Base-by-base conservation (phyloP, 2,113 vertebrate genomes). In the Centropus unirufus region DNA sequence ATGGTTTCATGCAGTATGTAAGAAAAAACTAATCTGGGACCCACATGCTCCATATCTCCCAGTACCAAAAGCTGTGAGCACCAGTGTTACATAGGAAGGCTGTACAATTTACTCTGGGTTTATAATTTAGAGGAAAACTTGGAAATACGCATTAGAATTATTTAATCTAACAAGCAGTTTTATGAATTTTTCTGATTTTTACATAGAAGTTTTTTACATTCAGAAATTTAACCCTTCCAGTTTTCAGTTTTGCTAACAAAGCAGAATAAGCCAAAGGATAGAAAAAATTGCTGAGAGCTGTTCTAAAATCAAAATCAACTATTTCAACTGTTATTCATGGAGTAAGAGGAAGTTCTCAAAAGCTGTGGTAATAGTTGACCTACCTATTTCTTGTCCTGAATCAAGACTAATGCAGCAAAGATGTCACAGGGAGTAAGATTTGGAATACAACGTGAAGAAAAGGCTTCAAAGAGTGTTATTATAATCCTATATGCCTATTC, bases 161-260 rank as follows among this genome's bases (percentile, higher is more conserved):
- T 57, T 92, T 70, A 47, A 70, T 82, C 39, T 62, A 63, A 54
- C 17, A 59, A 52, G 15, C 2, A 36, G 9, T 72, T 93, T 86
- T 81, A 29, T 49, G 44, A 39, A 10, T 59, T 93, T 92, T 92
- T 92, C 47, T 78, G 59, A 61, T 74, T 70, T 63, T 75, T 39
- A 6, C 44, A 78, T 89, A 72, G 57, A 92, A 70, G 10, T 51
- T 83, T 92, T 88, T 86, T 39, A 72, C 42, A 21, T 67, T 34
- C 16, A 89, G 47, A 67, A 86, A 81, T 90, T 54, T 80, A 89
- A 74, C 90, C 42, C 22, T 55, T 42, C 11, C 27, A 21, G 29
- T 76, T 83, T 87, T 70, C 51, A 42, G 32, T 88, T 95, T 86
- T 86, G 22, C 72, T 83, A 59, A 74, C 24, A 77, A 86, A 86